Conservation (phyloP, 2,888 invertebrate species). For the Ectropis crepuscularia region DNA sequence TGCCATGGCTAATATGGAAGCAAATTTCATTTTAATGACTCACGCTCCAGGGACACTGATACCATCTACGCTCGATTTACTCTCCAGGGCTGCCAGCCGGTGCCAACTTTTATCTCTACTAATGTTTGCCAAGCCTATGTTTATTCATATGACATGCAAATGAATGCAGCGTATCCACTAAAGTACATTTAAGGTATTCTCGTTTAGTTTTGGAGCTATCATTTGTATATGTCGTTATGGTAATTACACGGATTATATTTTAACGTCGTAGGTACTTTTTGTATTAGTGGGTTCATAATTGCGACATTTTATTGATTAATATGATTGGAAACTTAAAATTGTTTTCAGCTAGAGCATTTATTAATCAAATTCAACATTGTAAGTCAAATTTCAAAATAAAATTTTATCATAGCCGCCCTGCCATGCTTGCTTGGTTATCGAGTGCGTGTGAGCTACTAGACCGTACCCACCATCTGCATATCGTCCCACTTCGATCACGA, state of each 20-base stretch:
- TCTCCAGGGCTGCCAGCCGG: constrained; percentile 52
- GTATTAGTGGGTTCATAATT: too few relatives aligned
- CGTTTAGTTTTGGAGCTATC: constrained; percentile 5
- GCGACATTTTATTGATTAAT: too few relatives aligned
- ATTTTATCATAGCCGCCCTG: constrained; percentile 2
- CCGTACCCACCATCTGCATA: constrained; percentile 45
- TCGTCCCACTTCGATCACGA: constrained; percentile 52
- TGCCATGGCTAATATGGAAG: constrained; percentile 59
- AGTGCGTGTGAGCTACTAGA: constrained; percentile 24
- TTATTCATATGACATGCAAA: constrained; percentile 39
- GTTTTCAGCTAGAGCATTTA: too few relatives aligned
- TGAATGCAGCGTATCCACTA: constrained; percentile 20
- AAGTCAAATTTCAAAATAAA: not conserved
- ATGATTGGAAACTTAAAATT: too few relatives aligned
- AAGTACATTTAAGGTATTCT: constrained; percentile 24
- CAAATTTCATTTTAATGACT: constrained; percentile 82
- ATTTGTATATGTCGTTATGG: not conserved
- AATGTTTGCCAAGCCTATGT: constrained; percentile 37
- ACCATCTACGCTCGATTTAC: constrained; percentile 69
- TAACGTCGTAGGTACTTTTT: too few relatives aligned
- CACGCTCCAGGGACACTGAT: constrained; percentile 56
- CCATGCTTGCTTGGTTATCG: constrained; percentile 7
- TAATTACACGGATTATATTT: too few relatives aligned
- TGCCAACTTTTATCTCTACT: constrained; percentile 43
- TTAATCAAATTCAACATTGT: too few relatives aligned